Percentiles rank a stretch among this genome's conserved stretches.
Conservation (phyloP, 2,888 invertebrate species). For the Leptinotarsa tumamoca region DNA sequence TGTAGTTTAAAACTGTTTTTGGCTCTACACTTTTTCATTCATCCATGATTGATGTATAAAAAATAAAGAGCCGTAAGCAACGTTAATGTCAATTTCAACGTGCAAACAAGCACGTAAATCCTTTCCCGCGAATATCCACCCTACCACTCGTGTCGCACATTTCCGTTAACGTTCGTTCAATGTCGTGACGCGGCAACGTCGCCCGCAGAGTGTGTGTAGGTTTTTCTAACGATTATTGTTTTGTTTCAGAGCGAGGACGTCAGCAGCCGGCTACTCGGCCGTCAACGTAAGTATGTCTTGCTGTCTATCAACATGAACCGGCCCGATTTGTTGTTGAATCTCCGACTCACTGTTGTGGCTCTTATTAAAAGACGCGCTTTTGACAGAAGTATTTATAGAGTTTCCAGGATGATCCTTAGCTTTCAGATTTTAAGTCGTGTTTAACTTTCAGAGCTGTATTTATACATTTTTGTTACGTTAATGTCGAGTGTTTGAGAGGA, state of each 20-base stretch:
- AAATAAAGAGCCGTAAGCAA: no score
- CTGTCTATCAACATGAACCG: constrained; percentile 16
- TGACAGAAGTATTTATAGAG: constrained; percentile 22
- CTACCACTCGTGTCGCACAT: background rate
- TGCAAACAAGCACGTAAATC: background rate
- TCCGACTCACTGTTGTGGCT: constrained; percentile 22
- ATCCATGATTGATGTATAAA: no score
- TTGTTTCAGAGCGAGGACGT: constrained; percentile 70
- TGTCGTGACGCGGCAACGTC: background rate
- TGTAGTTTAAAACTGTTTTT: no score
- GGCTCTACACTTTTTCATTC: no score
- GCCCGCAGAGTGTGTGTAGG: background rate
- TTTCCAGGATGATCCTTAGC: constrained; percentile 2
- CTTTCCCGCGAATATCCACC: background rate
- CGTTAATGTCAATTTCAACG: no score
- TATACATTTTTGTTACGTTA: constrained; percentile 19
- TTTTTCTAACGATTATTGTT: constrained; percentile 38
- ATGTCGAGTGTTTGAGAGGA: constrained; percentile 3
- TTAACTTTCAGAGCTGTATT: constrained; percentile 1
- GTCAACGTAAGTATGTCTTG: constrained; percentile 68
- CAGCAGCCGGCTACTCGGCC: constrained; percentile 63
- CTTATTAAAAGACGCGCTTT: background rate
- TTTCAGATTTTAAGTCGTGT: constrained; percentile 5
- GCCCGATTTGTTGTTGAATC: constrained; percentile 20
- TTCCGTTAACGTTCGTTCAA: background rate